A percentile compares a stretch with the other conserved stretches of the same genome.
These are phyloP conservation scores for Ladona fulva DNA, from an alignment of 1,140 invertebrate species.

Conservation along the genomic window DNA sequence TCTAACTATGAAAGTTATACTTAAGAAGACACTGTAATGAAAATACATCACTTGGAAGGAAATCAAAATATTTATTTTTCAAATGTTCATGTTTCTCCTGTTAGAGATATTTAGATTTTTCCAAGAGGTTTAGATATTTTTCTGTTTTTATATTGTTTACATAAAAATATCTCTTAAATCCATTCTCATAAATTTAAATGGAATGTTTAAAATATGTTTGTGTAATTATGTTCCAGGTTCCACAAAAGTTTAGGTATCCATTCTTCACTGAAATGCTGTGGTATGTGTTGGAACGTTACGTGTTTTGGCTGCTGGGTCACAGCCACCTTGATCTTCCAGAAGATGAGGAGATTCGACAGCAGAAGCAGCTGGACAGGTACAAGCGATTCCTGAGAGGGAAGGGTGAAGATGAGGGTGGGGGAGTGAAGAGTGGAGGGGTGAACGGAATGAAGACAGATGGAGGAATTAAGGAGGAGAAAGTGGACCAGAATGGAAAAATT, in stretches of 20 bases:
- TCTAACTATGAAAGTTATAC: no score
- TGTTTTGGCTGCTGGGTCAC: constrained; percentile 75
- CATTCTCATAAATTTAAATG: no score
- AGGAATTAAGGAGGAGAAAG: not conserved
- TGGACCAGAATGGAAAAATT: constrained; percentile 10
- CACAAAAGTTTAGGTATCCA: constrained; percentile 93
- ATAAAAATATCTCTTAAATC: no score
- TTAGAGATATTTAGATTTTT: no score
- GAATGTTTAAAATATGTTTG: not conserved
- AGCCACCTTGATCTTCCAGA: constrained; percentile 59
- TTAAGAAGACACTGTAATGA: no score
- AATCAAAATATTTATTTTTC: no score
- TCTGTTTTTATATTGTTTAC: no score
- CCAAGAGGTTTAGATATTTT: no score
- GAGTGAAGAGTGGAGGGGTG: constrained; percentile 18
- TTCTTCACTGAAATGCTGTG: constrained; percentile 97
- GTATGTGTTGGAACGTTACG: constrained; percentile 93
- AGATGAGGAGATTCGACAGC: constrained; percentile 32
- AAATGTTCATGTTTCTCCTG: no score
- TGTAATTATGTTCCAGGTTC: constrained; percentile 52
- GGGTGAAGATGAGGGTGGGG: not conserved
- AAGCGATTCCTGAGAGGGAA: not conserved
- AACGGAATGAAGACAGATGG: not conserved
- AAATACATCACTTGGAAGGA: no score
- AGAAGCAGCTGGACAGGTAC: constrained; percentile 29